phyloP scores from a whole-genome alignment of 2,797 vertebrate genomes.

The Myotis daubentonii region DNA sequence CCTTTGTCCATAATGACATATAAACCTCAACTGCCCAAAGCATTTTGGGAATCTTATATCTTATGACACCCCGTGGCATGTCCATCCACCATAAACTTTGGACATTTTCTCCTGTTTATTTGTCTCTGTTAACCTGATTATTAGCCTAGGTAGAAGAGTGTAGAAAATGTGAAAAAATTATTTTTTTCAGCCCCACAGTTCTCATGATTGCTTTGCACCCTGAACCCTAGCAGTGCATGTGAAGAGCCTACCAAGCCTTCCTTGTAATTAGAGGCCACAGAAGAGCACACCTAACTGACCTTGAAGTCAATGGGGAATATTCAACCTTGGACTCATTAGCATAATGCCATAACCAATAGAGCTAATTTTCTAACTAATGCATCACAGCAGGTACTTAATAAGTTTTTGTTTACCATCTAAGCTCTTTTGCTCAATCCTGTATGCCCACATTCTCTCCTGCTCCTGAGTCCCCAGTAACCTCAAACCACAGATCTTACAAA shows the following conservation, averaged over 20 bases:
- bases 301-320: not conserved
- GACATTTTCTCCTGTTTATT: not conserved
- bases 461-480: not conserved
- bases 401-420: slow-evolving; percentile 31
- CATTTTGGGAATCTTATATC: not conserved
- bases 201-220: not conserved
- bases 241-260: not conserved
- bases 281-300: slow-evolving; percentile 1
- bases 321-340: slow-evolving; percentile 33
- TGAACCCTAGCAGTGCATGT: not conserved
- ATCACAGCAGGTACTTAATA: slow-evolving; percentile 34
- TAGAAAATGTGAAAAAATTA: not conserved
- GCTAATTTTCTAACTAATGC: slow-evolving; percentile 34
- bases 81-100: no score
- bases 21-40: not conserved
- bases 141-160: not conserved
- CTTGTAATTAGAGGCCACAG: not conserved
- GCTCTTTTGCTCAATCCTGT: not conserved
- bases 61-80: not conserved
- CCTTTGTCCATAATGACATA: no score
- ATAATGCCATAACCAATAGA: slow-evolving; percentile 45
- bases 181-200: not conserved
- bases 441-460: not conserved
- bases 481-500: not conserved
- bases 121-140: not conserved